A percentile compares a stretch with the other conserved stretches of the same genome.
These are phyloP conservation scores for Neomorphus geoffroyi DNA, from an alignment of 2,797 vertebrate species.

Conservation along the genomic window DNA sequence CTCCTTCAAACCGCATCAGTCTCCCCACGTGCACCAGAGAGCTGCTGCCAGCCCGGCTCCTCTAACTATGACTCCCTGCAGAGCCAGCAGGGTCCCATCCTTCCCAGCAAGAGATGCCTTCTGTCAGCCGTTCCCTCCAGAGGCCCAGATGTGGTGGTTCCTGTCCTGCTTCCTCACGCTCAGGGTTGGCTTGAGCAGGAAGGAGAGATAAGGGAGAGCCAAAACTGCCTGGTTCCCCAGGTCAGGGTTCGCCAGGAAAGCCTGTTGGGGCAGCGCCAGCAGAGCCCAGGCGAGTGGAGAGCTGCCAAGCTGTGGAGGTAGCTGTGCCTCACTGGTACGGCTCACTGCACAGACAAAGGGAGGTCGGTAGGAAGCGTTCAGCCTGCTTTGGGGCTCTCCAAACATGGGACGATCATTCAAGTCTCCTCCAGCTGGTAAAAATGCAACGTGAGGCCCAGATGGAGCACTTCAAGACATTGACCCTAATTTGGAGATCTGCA, in stretches of 20 bases:
- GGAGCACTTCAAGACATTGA: fast-evolving
- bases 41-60: neutral
- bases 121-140: fast-evolving
- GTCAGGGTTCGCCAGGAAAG: slow-evolving; percentile 21
- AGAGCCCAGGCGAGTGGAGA: neutral
- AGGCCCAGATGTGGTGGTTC: neutral
- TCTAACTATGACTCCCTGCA: fast-evolving
- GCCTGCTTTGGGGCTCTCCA: neutral
- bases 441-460: neutral
- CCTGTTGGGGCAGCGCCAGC: neutral
- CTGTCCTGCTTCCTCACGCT: slow-evolving; percentile 38
- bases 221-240: slow-evolving; percentile 2
- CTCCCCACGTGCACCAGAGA: neutral
- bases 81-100: neutral
- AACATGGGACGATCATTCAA: neutral
- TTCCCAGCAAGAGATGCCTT: neutral
- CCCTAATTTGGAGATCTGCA: neutral
- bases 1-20: neutral
- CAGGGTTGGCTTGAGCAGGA: slow-evolving; percentile 24
- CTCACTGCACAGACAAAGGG: neutral
- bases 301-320: neutral
- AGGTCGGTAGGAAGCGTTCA: neutral
- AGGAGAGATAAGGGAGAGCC: slow-evolving; percentile 49
- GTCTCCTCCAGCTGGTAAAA: neutral
- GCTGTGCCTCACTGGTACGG: neutral